Evolutionary conservation across 2,888 invertebrate genomes (phyloP), one percentile per base, ranked within the genome.

Genomic region (Idaea dimidiata): DNA sequence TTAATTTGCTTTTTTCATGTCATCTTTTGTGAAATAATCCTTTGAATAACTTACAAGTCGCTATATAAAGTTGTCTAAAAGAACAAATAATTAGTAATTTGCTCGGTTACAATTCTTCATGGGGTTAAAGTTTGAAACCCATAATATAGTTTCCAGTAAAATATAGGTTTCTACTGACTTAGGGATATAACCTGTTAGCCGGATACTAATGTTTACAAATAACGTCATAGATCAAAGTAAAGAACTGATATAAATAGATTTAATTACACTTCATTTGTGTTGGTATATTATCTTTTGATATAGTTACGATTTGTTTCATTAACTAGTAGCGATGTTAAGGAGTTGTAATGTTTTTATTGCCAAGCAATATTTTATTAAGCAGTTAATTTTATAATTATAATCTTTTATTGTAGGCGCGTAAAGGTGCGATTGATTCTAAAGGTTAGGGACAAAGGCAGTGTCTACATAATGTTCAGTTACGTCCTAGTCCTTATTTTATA

Each of bases 131-230:
- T 43, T n/a, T 43, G 10, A 8, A 14, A 8, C 10, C 14, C 10
- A 5, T 43, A 10, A 43, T 32, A 2, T 10, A 43, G 43, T 2
- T 43, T 1, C 10, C 3, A 43, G 10, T 43, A 43, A 43, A 43
- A 43, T 10, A 14, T 82, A 84, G 82, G 76, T 79, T 75, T 76
- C 72, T 43, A 7, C 10, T 43, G 43, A 10, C 43, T 14, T 7
- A 43, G 43, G 43, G 43, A 43, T 43, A 43, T 43, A 43, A 43
- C 43, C 43, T 43, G 43, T 0, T 43, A 43, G 43, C 43, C 43
- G 43, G 43, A 43, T 43, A 43, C 14, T 43, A 43, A 24, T 7
- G 43, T 43, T 0, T 10, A 14, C 14, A 43, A 43, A 43, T 43
- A 10, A 43, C 43, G 43, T 43, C 43, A 43, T 4, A 43, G 43